Percentiles rank a stretch among this genome's conserved stretches.
phyloP scores from a whole-genome alignment of 2,888 invertebrate species.

The Alloscopus bannaensis region DNA sequence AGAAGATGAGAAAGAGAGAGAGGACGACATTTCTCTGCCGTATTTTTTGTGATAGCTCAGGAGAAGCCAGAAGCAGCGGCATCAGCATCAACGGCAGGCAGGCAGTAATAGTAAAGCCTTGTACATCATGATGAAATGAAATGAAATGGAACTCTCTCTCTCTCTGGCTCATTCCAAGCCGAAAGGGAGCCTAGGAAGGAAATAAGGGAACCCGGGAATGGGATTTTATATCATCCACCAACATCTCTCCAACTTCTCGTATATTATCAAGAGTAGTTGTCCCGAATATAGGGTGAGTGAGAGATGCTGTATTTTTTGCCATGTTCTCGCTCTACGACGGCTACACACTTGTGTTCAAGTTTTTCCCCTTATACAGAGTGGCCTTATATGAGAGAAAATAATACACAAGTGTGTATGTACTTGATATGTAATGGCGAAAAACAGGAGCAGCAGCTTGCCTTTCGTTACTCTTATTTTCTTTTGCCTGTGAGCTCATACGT shows the following conservation, averaged over 20 bases:
- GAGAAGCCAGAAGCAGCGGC: constrained; percentile 48
- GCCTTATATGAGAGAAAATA: background rate
- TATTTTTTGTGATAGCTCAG: constrained; percentile 62
- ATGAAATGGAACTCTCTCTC: constrained; percentile 58
- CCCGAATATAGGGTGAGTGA: too few species aligned
- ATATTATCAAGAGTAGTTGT: constrained; percentile 55
- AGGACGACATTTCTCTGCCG: constrained; percentile 64
- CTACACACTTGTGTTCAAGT: constrained; percentile 16
- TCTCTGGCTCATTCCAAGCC: constrained; percentile 49
- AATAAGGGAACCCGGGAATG: constrained; percentile 64
- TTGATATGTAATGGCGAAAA: constrained; percentile 15
- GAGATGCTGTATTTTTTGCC: constrained; percentile 36
- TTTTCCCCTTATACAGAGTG: constrained; percentile 2
- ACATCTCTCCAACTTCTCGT: constrained; percentile 64
- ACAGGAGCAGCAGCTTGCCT: constrained; percentile 45
- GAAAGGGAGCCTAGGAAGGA: constrained; percentile 61
- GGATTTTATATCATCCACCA: constrained; percentile 65
- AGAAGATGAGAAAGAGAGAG: constrained; percentile 51
- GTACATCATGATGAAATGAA: constrained; percentile 66
- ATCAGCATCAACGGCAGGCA: constrained; percentile 60
- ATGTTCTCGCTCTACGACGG: constrained; percentile 10
- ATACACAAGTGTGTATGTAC: too few species aligned
- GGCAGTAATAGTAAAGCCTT: constrained; percentile 63
- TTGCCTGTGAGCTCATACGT: constrained; percentile 38
- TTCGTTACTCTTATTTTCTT: constrained; percentile 40